These are phyloP conservation scores for Podilymbus podiceps DNA, from an alignment of 2,113 vertebrate species.

Conservation along the genomic window DNA sequence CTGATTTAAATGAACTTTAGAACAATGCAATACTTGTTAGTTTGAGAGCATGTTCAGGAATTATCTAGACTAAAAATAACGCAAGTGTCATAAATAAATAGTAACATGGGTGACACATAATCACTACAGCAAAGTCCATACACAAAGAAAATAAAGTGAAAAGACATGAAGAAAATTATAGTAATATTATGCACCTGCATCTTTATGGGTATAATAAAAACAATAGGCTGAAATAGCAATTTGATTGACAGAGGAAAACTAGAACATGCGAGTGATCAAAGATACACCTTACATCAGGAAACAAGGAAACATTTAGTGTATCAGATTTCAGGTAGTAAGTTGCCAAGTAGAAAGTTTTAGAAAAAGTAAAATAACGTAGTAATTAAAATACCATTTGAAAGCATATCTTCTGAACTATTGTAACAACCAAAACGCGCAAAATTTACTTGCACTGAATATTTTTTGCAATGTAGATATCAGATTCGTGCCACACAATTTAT, in stretches of 20 bases:
- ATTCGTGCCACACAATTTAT: conserved; percentile 62
- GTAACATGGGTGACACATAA: background rate
- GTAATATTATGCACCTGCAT: background rate
- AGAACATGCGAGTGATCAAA: background rate
- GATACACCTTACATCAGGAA: background rate
- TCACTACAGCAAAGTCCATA: background rate
- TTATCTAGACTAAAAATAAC: background rate
- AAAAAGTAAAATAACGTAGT: background rate
- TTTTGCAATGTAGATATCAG: conserved; percentile 59
- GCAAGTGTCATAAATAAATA: background rate
- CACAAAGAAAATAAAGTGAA: background rate
- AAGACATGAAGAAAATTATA: background rate
- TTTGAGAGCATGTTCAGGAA: background rate
- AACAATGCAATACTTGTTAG: background rate
- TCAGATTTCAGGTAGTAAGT: background rate
- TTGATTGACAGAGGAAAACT: conserved; percentile 27
- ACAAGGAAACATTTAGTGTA: background rate
- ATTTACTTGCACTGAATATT: conserved; percentile 33
- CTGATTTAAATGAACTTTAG: background rate
- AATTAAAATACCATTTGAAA: conserved; percentile 48
- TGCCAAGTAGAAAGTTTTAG: conserved; percentile 17
- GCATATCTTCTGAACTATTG: background rate
- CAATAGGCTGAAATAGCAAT: background rate
- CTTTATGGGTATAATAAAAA: background rate
- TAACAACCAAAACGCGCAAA: background rate